Evolutionary conservation across 1,140 invertebrate species (phyloP), one percentile per base, ranked within the genome.

Genomic region (Brachionus asplanchnoidis): DNA sequence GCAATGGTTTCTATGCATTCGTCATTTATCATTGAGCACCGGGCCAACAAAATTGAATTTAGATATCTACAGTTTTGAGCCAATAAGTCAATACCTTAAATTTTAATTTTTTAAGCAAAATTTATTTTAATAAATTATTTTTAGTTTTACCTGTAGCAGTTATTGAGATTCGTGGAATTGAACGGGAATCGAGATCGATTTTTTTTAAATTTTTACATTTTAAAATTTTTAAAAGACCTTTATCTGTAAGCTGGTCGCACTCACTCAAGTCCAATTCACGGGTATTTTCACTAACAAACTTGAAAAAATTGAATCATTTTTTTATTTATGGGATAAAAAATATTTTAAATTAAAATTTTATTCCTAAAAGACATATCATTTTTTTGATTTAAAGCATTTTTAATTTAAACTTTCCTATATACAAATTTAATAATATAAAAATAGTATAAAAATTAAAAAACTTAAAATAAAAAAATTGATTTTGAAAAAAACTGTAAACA

Each of bases 241-340:
- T 82, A 65, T 82, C 79, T 1, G 32, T 82, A 1, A 82, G 40
- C 14, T 68, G 32, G 23, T 82, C 79, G 53, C 79, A 82, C 65
- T 82, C 79, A 46, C 79, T 82, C 26, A 82, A 26, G 40, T 82
- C 79, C 32, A 82, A 56, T 23, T 44, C 79, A 40, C 53, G 50
- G 12, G 79, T 82, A 65, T 82, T 60, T 36, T 82, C 79, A 20
- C 9, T 42, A 6, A 82, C n/a, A 82, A 82, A 82, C 79, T 82
- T 56, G n/a, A 32, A 78, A 78, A n/a, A 32, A 4, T 32, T 5
- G 2, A 32, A 32, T 32, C 28, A 32, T 1, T 3, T 5, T 32
- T 32, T 32, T 1, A 32, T 32, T 32, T 32, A 3, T 32, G 28
- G 28, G 4, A 3, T 32, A 32, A 32, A 32, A 32, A 32, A 32